phyloP scores from a whole-genome alignment of 2,113 vertebrate genomes.

The Rattus norvegicus region GRCr8 NC_086033.1:40014501-40015000 shows the following conservation, averaged over 20 bases:
- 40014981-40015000: not conserved
- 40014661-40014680: not conserved
- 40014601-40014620: not conserved
- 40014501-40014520: not conserved
- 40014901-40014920: not conserved
- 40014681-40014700: not conserved
- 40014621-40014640: not conserved
- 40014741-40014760: not conserved
- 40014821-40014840: not conserved
- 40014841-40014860: not conserved
- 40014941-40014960: not conserved
- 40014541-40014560: not conserved
- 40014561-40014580: slow-evolving; percentile 38
- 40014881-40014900: not conserved
- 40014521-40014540: not conserved
- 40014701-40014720: not conserved
- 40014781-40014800: not conserved
- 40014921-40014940: not conserved
- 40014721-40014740: not conserved
- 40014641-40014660: not conserved
- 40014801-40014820: not conserved
- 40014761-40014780: not conserved
- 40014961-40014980: not conserved
- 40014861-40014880: not conserved
- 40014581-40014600: not conserved